Conservation (phyloP, 2,113 vertebrate species). For the Abramis brama region DNA sequence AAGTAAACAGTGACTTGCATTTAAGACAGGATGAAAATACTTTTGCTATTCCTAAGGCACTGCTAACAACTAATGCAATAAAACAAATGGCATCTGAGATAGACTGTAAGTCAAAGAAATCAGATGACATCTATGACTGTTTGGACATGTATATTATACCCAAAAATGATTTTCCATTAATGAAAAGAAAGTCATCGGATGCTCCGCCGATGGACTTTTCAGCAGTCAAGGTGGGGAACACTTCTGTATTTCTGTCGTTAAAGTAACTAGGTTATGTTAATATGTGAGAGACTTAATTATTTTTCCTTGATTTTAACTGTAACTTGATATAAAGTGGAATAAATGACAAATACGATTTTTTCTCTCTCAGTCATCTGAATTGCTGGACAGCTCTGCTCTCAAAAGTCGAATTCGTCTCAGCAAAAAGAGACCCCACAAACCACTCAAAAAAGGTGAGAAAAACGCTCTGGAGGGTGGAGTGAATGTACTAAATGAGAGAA, state of each 20-base stretch:
- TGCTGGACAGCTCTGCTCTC: slow-evolving; percentile 55
- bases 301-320: neutral
- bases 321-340: slow-evolving; percentile 6
- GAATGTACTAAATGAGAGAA: neutral
- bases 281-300: neutral
- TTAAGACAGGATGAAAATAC: neutral
- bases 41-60: slow-evolving; percentile 24
- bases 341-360: neutral
- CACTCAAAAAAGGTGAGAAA: slow-evolving; percentile 37
- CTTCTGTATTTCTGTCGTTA: neutral
- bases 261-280: neutral
- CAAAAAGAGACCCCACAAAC: slow-evolving; percentile 50
- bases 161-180: slow-evolving; percentile 8
- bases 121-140: slow-evolving; percentile 40
- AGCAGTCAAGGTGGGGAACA: slow-evolving; percentile 45
- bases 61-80: neutral
- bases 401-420: slow-evolving; percentile 49
- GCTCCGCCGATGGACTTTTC: slow-evolving; percentile 34
- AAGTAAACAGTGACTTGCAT: neutral
- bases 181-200: neutral
- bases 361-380: slow-evolving; percentile 28
- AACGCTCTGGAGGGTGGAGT: neutral
- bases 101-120: neutral
- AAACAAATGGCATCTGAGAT: neutral
- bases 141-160: slow-evolving; percentile 27